Evolutionary conservation across 1,140 invertebrate species (phyloP).

Genomic region (Camponotus floridanus): DNA sequence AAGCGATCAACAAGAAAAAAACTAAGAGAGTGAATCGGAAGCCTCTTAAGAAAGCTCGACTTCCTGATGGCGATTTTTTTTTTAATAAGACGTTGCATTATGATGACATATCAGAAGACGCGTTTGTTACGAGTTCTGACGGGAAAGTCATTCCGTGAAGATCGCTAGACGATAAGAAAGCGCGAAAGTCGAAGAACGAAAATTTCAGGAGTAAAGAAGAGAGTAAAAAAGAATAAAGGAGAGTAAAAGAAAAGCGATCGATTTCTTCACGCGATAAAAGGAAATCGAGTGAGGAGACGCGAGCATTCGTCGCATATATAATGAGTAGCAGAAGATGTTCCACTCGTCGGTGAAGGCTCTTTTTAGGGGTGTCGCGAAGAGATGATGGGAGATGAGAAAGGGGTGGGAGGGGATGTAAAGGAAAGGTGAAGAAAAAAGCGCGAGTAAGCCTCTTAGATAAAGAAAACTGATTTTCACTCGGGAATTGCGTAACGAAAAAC

Average conservation of each 20-base stretch:
- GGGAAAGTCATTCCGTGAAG: slow-evolving; percentile 18
- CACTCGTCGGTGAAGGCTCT: neutral
- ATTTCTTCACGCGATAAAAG: slow-evolving; percentile 41
- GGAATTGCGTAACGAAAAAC: slow-evolving; percentile 54
- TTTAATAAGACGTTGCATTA: slow-evolving; percentile 29
- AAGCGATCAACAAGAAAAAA: neutral
- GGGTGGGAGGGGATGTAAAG: neutral
- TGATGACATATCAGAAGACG: neutral
- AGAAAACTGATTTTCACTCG: slow-evolving; percentile 50
- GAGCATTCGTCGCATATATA: slow-evolving; percentile 42
- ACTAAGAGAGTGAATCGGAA: slow-evolving; percentile 19
- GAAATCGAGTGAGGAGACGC: slow-evolving; percentile 15
- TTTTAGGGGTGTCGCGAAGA: slow-evolving; percentile 16
- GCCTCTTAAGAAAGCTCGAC: slow-evolving; percentile 16
- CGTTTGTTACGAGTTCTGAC: slow-evolving; percentile 44
- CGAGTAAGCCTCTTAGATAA: slow-evolving; percentile 50
- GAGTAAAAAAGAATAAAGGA: too few relatives aligned
- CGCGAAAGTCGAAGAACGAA: slow-evolving; percentile 39
- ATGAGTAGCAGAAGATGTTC: slow-evolving; percentile 34
- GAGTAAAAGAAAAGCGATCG: slow-evolving; percentile 9
- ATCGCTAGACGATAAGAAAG: slow-evolving; percentile 38
- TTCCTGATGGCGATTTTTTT: neutral
- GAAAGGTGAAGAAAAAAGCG: slow-evolving; percentile 17
- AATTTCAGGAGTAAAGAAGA: neutral
- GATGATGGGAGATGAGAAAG: neutral